These are phyloP conservation scores for Scaptodrosophila latifasciaeformis DNA, from an alignment of 2,888 invertebrate species.

Conservation along the genomic window DNA sequence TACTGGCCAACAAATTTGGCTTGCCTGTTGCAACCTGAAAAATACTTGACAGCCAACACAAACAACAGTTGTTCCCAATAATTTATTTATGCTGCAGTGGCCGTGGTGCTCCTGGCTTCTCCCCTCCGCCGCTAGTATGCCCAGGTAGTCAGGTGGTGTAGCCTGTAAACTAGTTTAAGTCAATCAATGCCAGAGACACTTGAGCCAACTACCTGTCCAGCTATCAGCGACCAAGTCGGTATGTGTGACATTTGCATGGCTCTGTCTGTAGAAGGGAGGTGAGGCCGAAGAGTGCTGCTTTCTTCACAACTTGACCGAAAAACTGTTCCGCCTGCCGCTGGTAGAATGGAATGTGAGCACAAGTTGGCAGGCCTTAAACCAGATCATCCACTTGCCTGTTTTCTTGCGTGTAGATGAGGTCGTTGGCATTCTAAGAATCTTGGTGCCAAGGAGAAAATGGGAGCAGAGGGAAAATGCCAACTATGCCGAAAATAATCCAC, in stretches of 20 bases:
- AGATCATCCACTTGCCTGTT: too few species aligned
- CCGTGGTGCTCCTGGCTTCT: not conserved
- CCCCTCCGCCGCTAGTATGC: conserved; percentile 18
- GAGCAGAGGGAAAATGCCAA: too few species aligned
- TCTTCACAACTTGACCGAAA: conserved; percentile 56
- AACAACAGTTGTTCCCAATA: conserved; percentile 35
- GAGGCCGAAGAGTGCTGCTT: conserved; percentile 1
- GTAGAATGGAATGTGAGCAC: too few species aligned
- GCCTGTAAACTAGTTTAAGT: conserved; percentile 59
- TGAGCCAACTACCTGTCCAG: conserved; percentile 26
- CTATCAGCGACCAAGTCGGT: too few species aligned
- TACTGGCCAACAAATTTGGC: too few species aligned
- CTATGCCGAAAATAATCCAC: too few species aligned
- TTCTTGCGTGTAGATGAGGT: conserved; percentile 50
- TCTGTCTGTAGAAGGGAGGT: too few species aligned
- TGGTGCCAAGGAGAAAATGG: too few species aligned
- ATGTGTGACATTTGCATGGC: conserved; percentile 4
- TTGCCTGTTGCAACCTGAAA: conserved; percentile 29
- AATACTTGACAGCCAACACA: too few species aligned
- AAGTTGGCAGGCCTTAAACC: too few species aligned
- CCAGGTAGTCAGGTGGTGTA: conserved; percentile 23
- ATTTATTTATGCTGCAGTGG: conserved; percentile 22
- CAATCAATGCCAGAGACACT: conserved; percentile 37
- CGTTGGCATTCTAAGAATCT: too few species aligned
- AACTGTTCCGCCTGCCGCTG: conserved; percentile 17